These are phyloP conservation scores for Gambusia affinis DNA, from an alignment of 2,113 vertebrate species.

Conservation along the genomic window DNA sequence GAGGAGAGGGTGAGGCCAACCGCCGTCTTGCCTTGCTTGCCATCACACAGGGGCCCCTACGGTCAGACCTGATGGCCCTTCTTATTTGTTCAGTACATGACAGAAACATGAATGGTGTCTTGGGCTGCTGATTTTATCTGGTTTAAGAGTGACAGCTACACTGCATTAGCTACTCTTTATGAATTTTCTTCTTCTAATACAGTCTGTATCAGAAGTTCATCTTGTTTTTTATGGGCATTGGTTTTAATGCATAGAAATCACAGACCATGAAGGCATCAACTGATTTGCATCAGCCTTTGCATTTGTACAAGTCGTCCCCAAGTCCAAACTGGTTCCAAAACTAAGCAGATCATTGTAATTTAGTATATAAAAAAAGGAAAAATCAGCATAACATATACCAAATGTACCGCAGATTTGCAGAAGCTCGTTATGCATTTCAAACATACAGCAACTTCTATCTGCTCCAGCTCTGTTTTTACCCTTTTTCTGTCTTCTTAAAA, in stretches of 20 bases:
- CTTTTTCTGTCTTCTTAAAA: conserved; percentile 43
- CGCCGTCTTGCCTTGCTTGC: conserved; percentile 56
- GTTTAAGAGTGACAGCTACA: neutral
- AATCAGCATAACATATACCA: neutral
- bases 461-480: conserved; percentile 16
- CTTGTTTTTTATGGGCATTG: neutral
- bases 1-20: conserved; percentile 71
- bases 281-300: conserved; percentile 39
- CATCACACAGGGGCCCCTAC: conserved; percentile 33
- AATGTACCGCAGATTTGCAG: neutral
- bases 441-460: neutral
- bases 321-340: neutral
- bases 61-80: conserved; percentile 28
- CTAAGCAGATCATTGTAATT: neutral
- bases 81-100: conserved; percentile 14
- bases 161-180: neutral
- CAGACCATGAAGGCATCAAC: conserved; percentile 46
- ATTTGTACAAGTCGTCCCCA: neutral
- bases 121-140: neutral
- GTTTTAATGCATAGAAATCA: conserved; percentile 26
- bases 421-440: neutral
- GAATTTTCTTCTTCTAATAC: neutral
- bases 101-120: neutral
- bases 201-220: neutral
- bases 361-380: neutral